Percentiles rank a stretch among this genome's conserved stretches.
Conservation (phyloP, 37 sponge, comb jelly and placozoan species). For the Crambe crambe region DNA sequence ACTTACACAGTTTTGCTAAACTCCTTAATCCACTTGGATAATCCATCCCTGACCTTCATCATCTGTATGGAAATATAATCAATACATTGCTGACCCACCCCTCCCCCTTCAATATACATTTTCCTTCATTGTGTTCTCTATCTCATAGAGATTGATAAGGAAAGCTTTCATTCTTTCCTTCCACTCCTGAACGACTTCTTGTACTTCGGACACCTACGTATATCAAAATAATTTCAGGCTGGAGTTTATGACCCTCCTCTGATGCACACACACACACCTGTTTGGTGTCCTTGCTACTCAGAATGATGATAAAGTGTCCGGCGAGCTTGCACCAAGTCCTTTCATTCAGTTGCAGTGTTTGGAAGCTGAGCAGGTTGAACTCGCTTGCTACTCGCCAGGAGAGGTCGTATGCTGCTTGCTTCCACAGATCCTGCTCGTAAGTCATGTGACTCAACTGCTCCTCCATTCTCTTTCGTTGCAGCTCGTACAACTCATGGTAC, state of each 20-base stretch:
- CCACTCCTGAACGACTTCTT: conserved; percentile 60
- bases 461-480: conserved; percentile 91
- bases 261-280: no score
- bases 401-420: conserved; percentile 82
- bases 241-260: no score
- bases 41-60: conserved; percentile 33
- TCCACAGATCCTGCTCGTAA: conserved; percentile 87
- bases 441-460: conserved; percentile 60
- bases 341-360: conserved; percentile 88
- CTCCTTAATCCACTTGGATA: conserved; percentile 55
- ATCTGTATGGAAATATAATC: conserved; percentile 33
- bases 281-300: conserved; percentile 77
- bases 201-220: conserved; percentile 58
- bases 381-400: conserved; percentile 66
- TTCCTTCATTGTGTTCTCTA: conserved; percentile 54
- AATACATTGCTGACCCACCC: neutral
- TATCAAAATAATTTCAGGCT: no score
- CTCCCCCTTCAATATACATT: neutral
- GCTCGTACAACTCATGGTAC: conserved; percentile 94
- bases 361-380: conserved; percentile 47
- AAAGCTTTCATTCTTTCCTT: conserved; percentile 29
- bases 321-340: conserved; percentile 86
- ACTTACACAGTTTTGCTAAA: conserved; percentile 33
- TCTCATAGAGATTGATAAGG: conserved; percentile 17
- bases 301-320: conserved; percentile 80